Evolutionary conservation across 2,797 vertebrate species (phyloP).

Genomic region (Megalops cyprinoides): DNA sequence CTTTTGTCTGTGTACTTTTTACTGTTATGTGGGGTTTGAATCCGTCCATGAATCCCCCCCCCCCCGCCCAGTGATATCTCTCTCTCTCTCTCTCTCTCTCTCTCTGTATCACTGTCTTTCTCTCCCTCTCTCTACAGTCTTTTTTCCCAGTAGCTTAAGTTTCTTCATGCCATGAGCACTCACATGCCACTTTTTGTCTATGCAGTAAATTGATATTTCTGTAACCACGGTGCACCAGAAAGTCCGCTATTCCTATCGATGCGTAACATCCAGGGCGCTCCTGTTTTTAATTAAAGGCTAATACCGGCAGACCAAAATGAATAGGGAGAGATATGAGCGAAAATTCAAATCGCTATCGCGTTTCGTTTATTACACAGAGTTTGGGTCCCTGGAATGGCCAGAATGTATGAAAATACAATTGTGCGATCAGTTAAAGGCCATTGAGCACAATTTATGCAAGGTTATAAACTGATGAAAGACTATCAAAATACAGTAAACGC

Average conservation of each 20-base stretch:
- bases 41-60: neutral
- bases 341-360: conserved; percentile 63
- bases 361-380: conserved; percentile 61
- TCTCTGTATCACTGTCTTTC: neutral
- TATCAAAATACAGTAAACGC: conserved; percentile 40
- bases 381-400: conserved; percentile 59
- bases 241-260: conserved; percentile 50
- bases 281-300: conserved; percentile 75
- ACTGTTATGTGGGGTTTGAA: neutral
- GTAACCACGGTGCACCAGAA: conserved; percentile 27
- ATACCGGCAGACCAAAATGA: conserved; percentile 57
- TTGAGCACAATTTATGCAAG: conserved; percentile 53
- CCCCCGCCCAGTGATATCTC: neutral
- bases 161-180: conserved; percentile 62
- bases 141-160: conserved; percentile 62
- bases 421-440: conserved; percentile 58
- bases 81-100: conserved; percentile 1
- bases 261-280: conserved; percentile 56
- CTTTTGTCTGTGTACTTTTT: neutral
- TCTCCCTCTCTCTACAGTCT: conserved; percentile 29
- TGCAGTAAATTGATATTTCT: conserved; percentile 65
- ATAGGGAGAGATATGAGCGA: conserved; percentile 57
- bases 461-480: conserved; percentile 45
- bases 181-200: conserved; percentile 58
- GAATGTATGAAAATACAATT: conserved; percentile 53